Base-by-base conservation (phyloP, 2,113 vertebrate genomes). In the Leiothrix lutea region DNA sequence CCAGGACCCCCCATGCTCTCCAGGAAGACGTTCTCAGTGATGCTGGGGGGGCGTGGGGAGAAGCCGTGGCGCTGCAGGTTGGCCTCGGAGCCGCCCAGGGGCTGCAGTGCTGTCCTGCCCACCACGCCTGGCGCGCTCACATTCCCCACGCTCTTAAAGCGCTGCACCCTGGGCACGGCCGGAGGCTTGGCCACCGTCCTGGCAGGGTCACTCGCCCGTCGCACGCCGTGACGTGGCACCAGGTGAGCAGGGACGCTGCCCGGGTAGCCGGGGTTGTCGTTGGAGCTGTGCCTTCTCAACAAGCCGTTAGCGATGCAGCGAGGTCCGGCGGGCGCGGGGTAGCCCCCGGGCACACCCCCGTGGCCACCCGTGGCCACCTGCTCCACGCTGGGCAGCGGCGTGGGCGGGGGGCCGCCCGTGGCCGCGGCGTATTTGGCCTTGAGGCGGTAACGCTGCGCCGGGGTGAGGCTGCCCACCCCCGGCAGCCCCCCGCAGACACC, bases 201-300 rank as follows among this genome's bases (percentile, higher is more conserved):
- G 33, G 99, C 98, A 0, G 99, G 99, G 82, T 99, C 99, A 19
- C 99, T 99, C 35, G 99, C 99, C 58, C 99, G 97, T 12, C 99
- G 97, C 20, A 65, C 58, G 6, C 97, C 80, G 28, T 98, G 95
- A 94, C 98, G 98, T 1, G 98, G 97, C 44, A 94, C 97, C 80
- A 98, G 97, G 36, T 98, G 98, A 31, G 98, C 98, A 56, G 98
- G 98, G 35, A 98, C 91, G 2, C 97, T 36, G 35, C 98, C 98
- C 0, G 98, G 98, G 21, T 98, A 99, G 44, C 98, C 98, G 2
- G 98, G 97, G 72, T 92, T 94, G 13, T 98, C 98, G 0, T 98
- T 98, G 92, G 98, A 96, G 33, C 98, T 98, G 94, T 98, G 98
- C 61, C 98, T 97, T 12, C 98, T 98, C 64, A 93, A 88, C 35